Percentiles rank a stretch among this genome's conserved stretches.
phyloP scores from a whole-genome alignment of 2,113 vertebrate species.

The Cichladusa arquata region DNA sequence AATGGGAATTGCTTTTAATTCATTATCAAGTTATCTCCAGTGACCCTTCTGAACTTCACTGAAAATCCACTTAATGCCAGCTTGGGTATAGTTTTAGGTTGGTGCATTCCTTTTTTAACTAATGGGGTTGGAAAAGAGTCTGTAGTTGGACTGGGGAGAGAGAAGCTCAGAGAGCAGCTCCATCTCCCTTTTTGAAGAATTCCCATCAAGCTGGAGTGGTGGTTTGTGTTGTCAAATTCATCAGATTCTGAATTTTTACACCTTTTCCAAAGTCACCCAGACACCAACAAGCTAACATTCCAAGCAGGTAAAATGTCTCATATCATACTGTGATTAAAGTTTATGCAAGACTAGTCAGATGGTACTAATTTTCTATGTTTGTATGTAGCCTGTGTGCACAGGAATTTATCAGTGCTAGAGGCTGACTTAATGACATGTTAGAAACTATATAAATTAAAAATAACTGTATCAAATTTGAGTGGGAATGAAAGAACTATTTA shows the following conservation, averaged over 20 bases:
- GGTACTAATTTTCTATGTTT: background rate
- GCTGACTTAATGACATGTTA: background rate
- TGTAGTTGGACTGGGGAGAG: background rate
- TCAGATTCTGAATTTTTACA: background rate
- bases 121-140: background rate
- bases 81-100: background rate
- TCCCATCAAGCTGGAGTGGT: background rate
- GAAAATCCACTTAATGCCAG: background rate
- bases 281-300: background rate
- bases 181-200: background rate
- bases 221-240: background rate
- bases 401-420: background rate
- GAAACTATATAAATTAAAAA: background rate
- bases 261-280: background rate
- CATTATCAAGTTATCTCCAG: background rate
- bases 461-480: background rate
- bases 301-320: background rate
- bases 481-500: background rate
- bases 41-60: background rate
- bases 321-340: background rate
- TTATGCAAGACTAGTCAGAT: background rate
- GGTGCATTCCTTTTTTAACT: background rate
- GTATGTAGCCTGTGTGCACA: background rate
- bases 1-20: background rate
- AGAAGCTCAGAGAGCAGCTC: background rate